Percentiles rank a stretch among this genome's conserved stretches.
Evolutionary conservation across 2,113 vertebrate genomes (phyloP).

Genomic region (Sitta europaea): DNA sequence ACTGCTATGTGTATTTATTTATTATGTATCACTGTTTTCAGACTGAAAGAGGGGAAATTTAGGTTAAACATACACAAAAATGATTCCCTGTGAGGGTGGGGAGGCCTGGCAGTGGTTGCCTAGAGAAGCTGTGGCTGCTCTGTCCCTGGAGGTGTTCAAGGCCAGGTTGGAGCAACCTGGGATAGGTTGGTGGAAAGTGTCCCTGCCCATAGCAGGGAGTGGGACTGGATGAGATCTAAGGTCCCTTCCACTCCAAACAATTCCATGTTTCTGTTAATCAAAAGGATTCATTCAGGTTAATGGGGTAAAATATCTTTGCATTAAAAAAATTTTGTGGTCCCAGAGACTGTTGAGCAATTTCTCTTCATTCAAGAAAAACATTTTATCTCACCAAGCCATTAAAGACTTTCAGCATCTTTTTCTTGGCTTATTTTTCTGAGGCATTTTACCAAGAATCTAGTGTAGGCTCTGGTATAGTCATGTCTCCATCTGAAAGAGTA

Average conservation of each 20-base stretch:
- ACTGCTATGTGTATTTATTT: background rate
- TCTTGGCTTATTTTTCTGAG: background rate
- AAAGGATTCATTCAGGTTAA: background rate
- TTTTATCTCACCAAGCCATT: background rate
- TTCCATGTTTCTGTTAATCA: background rate
- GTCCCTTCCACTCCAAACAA: background rate
- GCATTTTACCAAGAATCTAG: background rate
- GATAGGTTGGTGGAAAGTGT: background rate
- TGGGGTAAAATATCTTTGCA: background rate
- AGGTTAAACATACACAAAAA: background rate
- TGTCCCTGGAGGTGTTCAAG: background rate
- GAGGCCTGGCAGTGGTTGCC: background rate
- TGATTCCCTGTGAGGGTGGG: background rate
- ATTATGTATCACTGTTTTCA: background rate
- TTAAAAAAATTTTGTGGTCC: background rate
- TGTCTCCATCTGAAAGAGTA: background rate
- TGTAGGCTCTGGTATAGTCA: background rate
- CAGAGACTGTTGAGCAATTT: background rate
- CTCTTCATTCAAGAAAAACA: background rate
- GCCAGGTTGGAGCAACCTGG: background rate
- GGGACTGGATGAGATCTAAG: background rate
- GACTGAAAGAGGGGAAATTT: background rate
- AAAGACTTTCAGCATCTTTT: background rate
- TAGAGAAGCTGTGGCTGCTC: background rate
- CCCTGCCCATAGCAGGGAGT: background rate